Evolutionary conservation across 2,113 vertebrate species (phyloP).

Genomic region (Myiopsitta monachus): DNA sequence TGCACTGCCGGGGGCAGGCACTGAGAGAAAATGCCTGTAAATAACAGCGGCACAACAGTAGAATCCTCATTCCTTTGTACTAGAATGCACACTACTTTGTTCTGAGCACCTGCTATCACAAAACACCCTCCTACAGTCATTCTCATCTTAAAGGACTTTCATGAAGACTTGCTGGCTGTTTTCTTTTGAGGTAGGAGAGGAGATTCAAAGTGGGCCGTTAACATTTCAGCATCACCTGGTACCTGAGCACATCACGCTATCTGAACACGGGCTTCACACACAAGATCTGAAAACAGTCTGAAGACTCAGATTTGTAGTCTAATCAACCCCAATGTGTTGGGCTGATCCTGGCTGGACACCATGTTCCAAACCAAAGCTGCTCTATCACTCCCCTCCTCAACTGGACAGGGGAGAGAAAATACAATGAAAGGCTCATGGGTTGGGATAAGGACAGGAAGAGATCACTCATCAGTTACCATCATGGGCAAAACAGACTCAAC

Average conservation of each 20-base stretch:
- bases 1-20: background rate
- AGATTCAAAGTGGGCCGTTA: background rate
- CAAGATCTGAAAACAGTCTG: background rate
- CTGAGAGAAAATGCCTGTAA: background rate
- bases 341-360: background rate
- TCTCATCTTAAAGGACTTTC: background rate
- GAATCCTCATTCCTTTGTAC: background rate
- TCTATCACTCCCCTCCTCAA: background rate
- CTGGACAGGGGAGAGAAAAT: background rate
- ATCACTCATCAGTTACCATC: background rate
- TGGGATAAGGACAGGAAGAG: background rate
- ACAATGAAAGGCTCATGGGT: background rate
- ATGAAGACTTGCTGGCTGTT: background rate
- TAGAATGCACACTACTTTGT: accelerated
- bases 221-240: background rate
- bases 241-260: background rate
- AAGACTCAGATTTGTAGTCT: background rate
- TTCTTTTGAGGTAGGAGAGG: background rate
- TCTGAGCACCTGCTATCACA: background rate
- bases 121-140: background rate
- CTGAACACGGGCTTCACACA: background rate
- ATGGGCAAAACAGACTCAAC: background rate
- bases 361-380: background rate
- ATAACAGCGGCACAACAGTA: background rate
- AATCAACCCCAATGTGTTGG: background rate